Base-by-base conservation (phyloP, 2,113 vertebrate genomes). In the Colaptes auratus region DNA sequence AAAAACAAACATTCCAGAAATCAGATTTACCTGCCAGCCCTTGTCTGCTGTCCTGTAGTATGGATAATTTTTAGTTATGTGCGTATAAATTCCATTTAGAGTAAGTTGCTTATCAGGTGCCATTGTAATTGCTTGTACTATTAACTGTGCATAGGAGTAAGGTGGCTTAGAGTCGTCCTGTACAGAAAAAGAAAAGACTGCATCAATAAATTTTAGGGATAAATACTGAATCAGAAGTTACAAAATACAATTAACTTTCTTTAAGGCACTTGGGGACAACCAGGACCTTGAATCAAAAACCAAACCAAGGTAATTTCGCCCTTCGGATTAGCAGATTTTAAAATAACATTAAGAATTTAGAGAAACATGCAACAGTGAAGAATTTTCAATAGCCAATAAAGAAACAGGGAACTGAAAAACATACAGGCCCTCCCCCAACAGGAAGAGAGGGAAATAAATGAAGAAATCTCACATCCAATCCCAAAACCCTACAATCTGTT, bases 11-110 rank as follows among this genome's bases (percentile, higher is more conserved):
- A 67, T 66, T 93, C 15, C 67, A 91, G 70, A 92, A 89, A 74
- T 44, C 6, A 42, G 4, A 66, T 25, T 97, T 96, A 99, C 99
- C 99, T 99, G 99, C 99, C 99, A 99, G 98, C 99, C 99, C 97
- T 99, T 99, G 97, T 99, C 99, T 50, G 98, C 99, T 36, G 99
- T 99, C 96, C 99, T 98, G 97, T 99, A 99, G 98, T 99, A 99
- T 0, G 99, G 99, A 27, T 99, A 99, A 92, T 99, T 99, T 97
- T 99, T 99, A 80, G 99, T 99, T 97, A 99, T 99, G 98, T 99
- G 99, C 46, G 99, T 99, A 90, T 99, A 99, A 93, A 99, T 99
- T 93, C 99, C 99, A 78, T 99, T 99, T 89, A 99, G 98, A 53
- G 99, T 99, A 42, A 99, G 98, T 94, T 99, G 99, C 92, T 99